These are phyloP conservation scores for Poecilia latipinna DNA, from an alignment of 2,113 vertebrate genomes.

Conservation along the genomic window DNA sequence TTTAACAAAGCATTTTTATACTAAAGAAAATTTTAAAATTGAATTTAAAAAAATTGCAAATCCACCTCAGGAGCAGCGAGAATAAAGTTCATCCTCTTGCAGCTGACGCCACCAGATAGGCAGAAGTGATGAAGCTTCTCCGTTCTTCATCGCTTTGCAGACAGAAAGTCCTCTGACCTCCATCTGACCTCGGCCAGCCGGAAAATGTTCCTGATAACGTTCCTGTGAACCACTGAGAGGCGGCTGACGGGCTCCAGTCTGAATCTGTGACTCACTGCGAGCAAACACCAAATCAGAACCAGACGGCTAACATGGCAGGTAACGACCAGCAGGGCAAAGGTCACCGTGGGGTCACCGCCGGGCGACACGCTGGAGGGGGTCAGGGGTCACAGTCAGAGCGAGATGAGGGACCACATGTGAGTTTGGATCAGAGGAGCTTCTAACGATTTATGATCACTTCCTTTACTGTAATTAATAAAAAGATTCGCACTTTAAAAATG, in stretches of 20 bases:
- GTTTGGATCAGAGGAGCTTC: no score
- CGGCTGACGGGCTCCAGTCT: neutral
- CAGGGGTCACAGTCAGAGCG: no score
- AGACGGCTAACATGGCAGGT: neutral
- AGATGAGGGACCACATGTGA: no score
- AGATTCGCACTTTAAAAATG: no score
- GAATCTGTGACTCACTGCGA: neutral
- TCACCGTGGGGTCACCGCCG: neutral
- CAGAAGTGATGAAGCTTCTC: neutral
- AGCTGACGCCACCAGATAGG: no score
- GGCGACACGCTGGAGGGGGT: neutral
- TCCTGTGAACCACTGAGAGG: no score
- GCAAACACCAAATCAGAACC: slow-evolving; percentile 18
- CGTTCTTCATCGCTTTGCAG: neutral
- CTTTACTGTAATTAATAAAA: no score
- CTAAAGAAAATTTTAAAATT: no score
- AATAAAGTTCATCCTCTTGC: no score
- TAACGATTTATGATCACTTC: no score
- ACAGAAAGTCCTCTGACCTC: slow-evolving; percentile 6
- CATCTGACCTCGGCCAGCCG: neutral
- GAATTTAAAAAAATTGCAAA: no score
- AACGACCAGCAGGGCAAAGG: neutral
- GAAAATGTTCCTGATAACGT: neutral
- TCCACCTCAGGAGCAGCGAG: neutral
- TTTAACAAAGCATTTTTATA: no score